Evolutionary conservation across 2,888 invertebrate species (phyloP), one percentile per base, ranked within the genome.

Genomic region (Pyrochroa serraticornis): DNA sequence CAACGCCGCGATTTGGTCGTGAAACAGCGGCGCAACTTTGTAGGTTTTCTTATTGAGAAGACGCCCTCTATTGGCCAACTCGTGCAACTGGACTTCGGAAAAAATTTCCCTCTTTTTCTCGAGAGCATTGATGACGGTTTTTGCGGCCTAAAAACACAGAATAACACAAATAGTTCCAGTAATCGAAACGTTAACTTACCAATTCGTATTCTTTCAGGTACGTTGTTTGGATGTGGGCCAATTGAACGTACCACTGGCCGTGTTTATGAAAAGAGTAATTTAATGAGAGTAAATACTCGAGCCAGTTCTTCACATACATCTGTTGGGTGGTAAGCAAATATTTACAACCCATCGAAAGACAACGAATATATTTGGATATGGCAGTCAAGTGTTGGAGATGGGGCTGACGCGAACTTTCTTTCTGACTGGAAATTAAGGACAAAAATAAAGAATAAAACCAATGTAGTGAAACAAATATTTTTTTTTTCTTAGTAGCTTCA

Each of bases 121-220:
- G 10, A 84, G 77, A 0, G 81, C 84, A 55, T 77, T 72, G 12
- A 83, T 50, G 32, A 84, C 66, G 5, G 77, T 72, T 62, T 75
- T 65, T 1, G 82, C 83, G 1, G 83, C 82, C 84, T 84, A 65
- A 30, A 71, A 67, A 48, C 56, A 63, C 64, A 81, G 38, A 48
- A 39, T 46, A 55, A 31, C 33, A 49, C 41, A 44, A 30, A 43
- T 34, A 48, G 33, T 30, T 32, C 9, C 34, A 9, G 7, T 39
- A 46, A 13, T 22, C 9, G 3, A 43, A 37, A 3, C 34, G 12
- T 41, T 7, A 31, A 41, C 43, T 55, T 62, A 67, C 71, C 36
- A 46, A 50, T 43, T 57, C 53, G n/a, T 64, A 43, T 41, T 66
- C 51, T 49, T 69, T 68, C 13, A 67, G 47, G 44, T 71, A 64